Base-by-base conservation (phyloP, 2,797 vertebrate species). In the Premnoplex brunnescens region DNA sequence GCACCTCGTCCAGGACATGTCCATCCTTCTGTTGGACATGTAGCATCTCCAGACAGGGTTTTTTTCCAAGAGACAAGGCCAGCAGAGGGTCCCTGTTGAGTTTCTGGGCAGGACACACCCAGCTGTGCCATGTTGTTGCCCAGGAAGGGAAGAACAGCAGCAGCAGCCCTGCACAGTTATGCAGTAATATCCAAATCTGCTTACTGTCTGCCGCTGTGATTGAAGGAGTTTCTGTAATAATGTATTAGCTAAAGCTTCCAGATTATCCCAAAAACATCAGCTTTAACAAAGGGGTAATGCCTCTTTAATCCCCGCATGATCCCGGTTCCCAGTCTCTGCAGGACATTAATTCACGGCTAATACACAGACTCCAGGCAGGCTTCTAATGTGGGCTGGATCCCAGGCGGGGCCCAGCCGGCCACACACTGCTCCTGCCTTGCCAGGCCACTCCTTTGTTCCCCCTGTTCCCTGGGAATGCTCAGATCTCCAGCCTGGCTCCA, bases 231-330 rank as follows among this genome's bases (percentile, higher is more conserved):
- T 96, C 96, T 97, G 96, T 96, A 97, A 97, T 97, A 96, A 97
- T 96, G 97, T 96, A 97, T 97, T 97, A 97, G 97, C 96, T 97
- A 97, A 97, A 97, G 96, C 96, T 96, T 95, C 87, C 96, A 97
- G 97, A 97, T 97, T 97, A 97, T 97, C 96, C 96, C 94, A 74
- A 94, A 97, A 97, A 97, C 97, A 97, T 97, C 97, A 97, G 97
- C 97, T 96, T 96, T 96, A 97, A 97, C 97, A 97, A 97, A 97
- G 96, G 97, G 95, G 96, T 97, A 97, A 97, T 97, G 97, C 97
- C 96, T 97, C 94, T 94, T 95, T 97, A 97, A 97, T 97, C 97
- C 95, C 86, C 30, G 23, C 93, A 97, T 97, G 97, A 97, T 97
- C 96, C 97, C 20, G 0, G 93, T 96, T 94, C 96, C 90, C 87